A percentile compares a stretch with the other conserved stretches of the same genome.
These are phyloP conservation scores for Xestia sexstrigata DNA, from an alignment of 2,888 invertebrate genomes.

Conservation along the genomic window DNA sequence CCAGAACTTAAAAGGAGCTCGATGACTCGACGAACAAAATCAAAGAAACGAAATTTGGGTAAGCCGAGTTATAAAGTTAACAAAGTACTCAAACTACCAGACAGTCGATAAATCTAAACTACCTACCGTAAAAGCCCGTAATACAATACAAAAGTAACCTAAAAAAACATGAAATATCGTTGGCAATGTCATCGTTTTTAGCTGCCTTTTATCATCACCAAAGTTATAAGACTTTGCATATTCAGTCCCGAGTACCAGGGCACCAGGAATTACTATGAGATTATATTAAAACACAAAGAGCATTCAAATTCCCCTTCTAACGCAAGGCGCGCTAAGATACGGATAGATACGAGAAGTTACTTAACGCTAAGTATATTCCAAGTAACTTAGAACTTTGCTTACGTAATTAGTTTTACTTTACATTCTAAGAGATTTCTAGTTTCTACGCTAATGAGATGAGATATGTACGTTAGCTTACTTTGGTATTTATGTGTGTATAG, in stretches of 20 bases:
- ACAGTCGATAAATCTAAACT: no score
- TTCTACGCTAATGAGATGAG: constrained; percentile 36
- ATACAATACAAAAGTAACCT: no score
- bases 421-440: constrained; percentile 36
- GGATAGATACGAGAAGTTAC: constrained; percentile 34
- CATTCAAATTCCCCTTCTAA: constrained; percentile 13
- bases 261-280: not conserved
- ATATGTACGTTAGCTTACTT: not conserved
- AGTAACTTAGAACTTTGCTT: constrained; percentile 42
- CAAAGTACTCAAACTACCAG: no score
- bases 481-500: not conserved
- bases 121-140: no score
- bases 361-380: constrained; percentile 21
- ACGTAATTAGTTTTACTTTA: constrained; percentile 45
- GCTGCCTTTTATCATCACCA: not conserved
- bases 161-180: no score
- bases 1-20: not conserved
- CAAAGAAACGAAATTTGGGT: not conserved
- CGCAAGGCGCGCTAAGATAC: constrained; percentile 23
- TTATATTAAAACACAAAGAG: constrained; percentile 22
- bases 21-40: not conserved
- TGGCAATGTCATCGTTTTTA: no score
- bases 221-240: not conserved
- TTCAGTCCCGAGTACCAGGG: constrained; percentile 10
- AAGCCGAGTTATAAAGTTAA: no score